Evolutionary conservation across 2,113 vertebrate genomes (phyloP).

Genomic region (Rhinogobius similis): DNA sequence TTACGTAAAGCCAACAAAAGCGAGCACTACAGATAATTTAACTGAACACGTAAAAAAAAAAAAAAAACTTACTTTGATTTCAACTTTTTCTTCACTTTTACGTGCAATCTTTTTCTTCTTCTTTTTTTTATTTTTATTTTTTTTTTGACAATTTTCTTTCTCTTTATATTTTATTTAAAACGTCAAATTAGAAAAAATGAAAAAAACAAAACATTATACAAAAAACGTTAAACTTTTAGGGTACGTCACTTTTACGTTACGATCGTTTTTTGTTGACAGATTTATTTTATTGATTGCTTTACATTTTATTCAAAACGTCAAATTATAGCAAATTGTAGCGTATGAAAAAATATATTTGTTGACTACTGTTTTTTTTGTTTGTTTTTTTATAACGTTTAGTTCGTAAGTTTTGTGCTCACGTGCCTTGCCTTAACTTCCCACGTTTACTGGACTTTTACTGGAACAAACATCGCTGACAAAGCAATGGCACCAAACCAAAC

Average conservation of each 20-base stretch:
- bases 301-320: neutral
- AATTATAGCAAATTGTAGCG: too few species aligned
- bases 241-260: neutral
- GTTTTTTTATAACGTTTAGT: neutral
- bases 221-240: too few species aligned
- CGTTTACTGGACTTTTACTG: slow-evolving; percentile 5
- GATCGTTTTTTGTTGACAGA: neutral
- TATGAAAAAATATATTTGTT: too few species aligned
- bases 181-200: too few species aligned
- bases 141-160: too few species aligned
- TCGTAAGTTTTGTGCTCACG: neutral
- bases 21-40: neutral
- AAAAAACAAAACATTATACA: too few species aligned
- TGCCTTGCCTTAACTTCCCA: neutral
- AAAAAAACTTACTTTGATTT: neutral
- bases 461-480: slow-evolving; percentile 9
- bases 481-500: slow-evolving; percentile 11
- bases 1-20: neutral
- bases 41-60: neutral
- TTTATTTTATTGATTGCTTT: neutral
- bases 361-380: neutral
- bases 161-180: too few species aligned
- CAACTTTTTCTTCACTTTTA: neutral
- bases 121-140: too few species aligned
- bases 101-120: neutral